A percentile compares a stretch with the other conserved stretches of the same genome.
Evolutionary conservation across 2,797 vertebrate species (phyloP).

Genomic region (Argyrosomus regius): DNA sequence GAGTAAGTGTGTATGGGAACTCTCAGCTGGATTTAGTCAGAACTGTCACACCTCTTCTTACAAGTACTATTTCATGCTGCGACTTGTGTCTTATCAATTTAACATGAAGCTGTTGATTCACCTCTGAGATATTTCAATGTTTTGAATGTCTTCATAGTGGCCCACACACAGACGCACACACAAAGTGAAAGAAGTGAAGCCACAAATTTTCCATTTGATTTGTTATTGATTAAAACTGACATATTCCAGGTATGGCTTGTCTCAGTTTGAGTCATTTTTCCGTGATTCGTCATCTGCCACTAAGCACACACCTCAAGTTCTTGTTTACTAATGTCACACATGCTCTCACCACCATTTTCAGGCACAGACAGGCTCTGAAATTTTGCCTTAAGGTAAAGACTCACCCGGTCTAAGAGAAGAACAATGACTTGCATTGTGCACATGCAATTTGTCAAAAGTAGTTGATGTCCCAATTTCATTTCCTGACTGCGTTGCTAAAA

Average conservation of each 20-base stretch:
- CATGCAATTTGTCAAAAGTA: not conserved
- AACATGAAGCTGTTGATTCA: not conserved
- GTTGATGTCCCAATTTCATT: not conserved
- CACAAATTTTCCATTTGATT: rapidly evolving
- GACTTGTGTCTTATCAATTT: conserved; percentile 25
- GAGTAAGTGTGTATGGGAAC: conserved; percentile 6
- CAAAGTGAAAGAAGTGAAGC: not conserved
- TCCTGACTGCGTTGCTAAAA: conserved; percentile 7
- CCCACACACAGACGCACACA: not conserved
- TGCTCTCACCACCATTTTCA: not conserved
- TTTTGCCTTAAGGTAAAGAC: conserved; percentile 18
- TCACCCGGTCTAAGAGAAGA: not conserved
- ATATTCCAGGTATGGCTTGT: not conserved
- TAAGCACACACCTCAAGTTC: not conserved
- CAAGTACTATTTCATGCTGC: not conserved
- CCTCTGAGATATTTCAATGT: not conserved
- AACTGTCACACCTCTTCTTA: conserved; percentile 1
- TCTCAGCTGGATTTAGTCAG: conserved; percentile 6
- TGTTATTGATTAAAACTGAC: not conserved
- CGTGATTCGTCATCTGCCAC: not conserved
- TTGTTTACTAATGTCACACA: not conserved
- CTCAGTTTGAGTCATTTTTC: not conserved
- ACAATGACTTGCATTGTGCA: conserved; percentile 12
- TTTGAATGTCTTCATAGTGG: rapidly evolving
- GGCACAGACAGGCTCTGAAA: conserved; percentile 9